phyloP scores from a whole-genome alignment of 2,797 vertebrate species.

The Galago senegalensis region DNA sequence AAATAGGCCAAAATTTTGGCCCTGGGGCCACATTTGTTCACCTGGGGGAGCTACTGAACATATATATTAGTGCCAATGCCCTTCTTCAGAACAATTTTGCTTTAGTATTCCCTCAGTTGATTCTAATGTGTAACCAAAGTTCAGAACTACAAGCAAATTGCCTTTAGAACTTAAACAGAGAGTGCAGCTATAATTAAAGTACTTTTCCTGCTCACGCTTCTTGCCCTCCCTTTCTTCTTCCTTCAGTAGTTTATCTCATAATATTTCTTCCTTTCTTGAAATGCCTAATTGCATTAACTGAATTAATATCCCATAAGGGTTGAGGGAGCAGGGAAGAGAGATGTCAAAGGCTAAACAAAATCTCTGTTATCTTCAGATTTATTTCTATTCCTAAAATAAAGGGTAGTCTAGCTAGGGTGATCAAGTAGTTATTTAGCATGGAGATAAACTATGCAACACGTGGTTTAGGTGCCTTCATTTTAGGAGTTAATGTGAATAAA shows the following conservation, averaged over 20 bases:
- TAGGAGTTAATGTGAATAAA: constrained; percentile 31
- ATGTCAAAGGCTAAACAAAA: background rate
- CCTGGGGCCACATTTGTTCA: background rate
- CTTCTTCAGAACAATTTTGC: constrained; percentile 23
- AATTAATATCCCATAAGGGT: background rate
- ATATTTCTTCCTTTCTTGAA: constrained; percentile 1
- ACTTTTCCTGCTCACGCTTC: background rate
- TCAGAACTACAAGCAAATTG: constrained; percentile 24
- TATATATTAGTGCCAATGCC: background rate
- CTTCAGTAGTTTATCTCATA: background rate
- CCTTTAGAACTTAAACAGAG: background rate
- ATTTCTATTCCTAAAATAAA: background rate
- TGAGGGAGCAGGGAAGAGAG: background rate
- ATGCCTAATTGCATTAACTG: background rate
- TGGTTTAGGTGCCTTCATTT: background rate
- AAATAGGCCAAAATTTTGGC: background rate
- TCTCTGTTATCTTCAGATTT: background rate
- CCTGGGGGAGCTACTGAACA: background rate
- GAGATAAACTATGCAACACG: background rate
- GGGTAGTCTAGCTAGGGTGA: background rate
- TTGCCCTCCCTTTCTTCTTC: background rate
- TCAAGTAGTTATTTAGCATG: background rate
- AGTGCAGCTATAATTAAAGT: constrained; percentile 10
- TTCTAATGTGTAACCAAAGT: background rate
- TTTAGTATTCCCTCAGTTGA: background rate